A percentile compares a stretch with the other conserved stretches of the same genome.
Evolutionary conservation across 1,140 invertebrate species (phyloP).

Genomic region (Pseudomyrmex sp.): DNA sequence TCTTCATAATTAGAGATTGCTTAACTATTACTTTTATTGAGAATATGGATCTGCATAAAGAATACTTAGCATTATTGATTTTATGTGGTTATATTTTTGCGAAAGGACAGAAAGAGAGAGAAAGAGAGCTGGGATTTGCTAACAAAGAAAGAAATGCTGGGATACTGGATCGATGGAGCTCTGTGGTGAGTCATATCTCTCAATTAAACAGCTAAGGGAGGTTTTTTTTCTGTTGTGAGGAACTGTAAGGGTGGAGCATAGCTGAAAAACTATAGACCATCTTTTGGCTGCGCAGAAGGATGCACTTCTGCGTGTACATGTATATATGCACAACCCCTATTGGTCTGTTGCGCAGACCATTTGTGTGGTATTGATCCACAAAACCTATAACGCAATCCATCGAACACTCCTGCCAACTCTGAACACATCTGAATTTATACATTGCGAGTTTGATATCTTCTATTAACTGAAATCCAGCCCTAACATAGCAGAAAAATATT

Average conservation of each 20-base stretch:
- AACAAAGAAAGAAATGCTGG: slow-evolving; percentile 69
- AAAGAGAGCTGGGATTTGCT: slow-evolving; percentile 5
- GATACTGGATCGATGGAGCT: slow-evolving; percentile 78
- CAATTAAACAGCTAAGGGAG: slow-evolving; percentile 76
- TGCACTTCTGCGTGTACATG: slow-evolving; percentile 72
- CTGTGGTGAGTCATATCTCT: slow-evolving; percentile 79
- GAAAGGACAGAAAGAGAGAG: background rate
- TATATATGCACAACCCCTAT: slow-evolving; percentile 71
- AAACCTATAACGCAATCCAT: slow-evolving; percentile 82
- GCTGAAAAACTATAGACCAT: slow-evolving; percentile 64
- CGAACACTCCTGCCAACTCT: slow-evolving; percentile 63
- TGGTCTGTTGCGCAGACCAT: slow-evolving; percentile 78
- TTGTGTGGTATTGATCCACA: slow-evolving; percentile 85
- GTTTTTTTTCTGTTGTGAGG: slow-evolving; percentile 63
- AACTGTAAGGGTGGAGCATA: slow-evolving; percentile 69
- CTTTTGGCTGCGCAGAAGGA: slow-evolving; percentile 78
- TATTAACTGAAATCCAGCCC: slow-evolving; percentile 70
- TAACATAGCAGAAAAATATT: slow-evolving; percentile 77
- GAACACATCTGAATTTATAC: slow-evolving; percentile 32
- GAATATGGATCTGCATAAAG: background rate
- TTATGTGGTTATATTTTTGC: slow-evolving; percentile 7
- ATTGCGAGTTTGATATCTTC: slow-evolving; percentile 48
- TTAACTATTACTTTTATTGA: background rate
- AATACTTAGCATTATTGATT: slow-evolving; percentile 20
- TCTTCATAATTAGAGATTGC: background rate